Conservation (phyloP, 2,888 invertebrate species). For the Macrostomum cliftonense region DNA sequence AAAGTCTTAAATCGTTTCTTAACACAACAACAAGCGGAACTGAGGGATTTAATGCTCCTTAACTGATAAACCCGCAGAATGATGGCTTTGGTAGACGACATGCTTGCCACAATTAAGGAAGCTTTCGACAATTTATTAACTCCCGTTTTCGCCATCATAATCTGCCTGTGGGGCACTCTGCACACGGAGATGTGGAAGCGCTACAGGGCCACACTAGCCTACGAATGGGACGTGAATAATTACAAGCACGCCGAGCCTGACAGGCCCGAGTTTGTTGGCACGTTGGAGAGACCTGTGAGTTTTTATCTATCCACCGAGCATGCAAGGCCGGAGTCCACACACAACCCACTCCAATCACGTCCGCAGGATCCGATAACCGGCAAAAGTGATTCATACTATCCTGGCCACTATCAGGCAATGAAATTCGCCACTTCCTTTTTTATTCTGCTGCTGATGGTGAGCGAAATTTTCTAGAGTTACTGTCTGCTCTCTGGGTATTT, state of each 20-base stretch:
- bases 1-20: no score
- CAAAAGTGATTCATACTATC: conserved; percentile 33
- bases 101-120: conserved; percentile 26
- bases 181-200: conserved; percentile 39
- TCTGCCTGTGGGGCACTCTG: conserved; percentile 40
- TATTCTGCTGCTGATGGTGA: conserved; percentile 30
- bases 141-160: conserved; percentile 37
- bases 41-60: no score
- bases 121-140: conserved; percentile 40
- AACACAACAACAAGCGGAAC: no score
- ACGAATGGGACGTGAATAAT: conserved; percentile 40
- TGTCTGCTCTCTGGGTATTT: no score
- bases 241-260: conserved; percentile 39
- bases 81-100: conserved; percentile 16
- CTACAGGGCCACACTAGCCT: conserved; percentile 32
- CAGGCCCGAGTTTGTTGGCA: conserved; percentile 29
- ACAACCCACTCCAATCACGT: no score
- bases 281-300: no score
- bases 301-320: no score
- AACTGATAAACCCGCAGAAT: conserved; percentile 13
- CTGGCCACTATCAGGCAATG: conserved; percentile 22
- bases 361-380: conserved; percentile 33
- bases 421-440: conserved; percentile 27
- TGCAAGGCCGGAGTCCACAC: no score
- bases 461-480: no score